These are phyloP conservation scores for Prietella phreatophila DNA, from an alignment of 2,113 vertebrate species.

Conservation along the genomic window DNA sequence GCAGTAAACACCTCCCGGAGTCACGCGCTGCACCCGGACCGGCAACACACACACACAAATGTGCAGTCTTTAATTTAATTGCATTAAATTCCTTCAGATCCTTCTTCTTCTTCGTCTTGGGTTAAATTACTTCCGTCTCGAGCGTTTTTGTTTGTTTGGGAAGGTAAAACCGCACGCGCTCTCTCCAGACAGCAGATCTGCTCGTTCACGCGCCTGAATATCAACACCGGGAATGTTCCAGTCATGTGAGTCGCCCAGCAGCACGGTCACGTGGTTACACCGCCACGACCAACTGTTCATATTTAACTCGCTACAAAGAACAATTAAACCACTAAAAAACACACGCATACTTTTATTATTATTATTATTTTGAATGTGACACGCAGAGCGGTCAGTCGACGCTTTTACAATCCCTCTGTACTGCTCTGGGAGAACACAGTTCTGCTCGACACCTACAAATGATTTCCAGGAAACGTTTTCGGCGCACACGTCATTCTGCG, in stretches of 20 bases:
- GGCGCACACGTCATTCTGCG: conserved; percentile 6
- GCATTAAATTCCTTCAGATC: neutral
- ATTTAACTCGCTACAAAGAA: neutral
- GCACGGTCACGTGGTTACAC: conserved; percentile 65
- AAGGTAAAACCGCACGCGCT: neutral
- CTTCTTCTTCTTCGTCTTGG: neutral
- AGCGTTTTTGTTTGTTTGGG: neutral
- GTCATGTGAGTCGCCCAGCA: conserved; percentile 67
- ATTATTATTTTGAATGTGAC: neutral
- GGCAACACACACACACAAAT: no score
- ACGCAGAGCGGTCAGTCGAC: neutral
- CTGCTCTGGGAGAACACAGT: neutral
- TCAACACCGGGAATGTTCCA: conserved; percentile 48
- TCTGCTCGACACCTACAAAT: no score
- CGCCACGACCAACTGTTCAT: neutral
- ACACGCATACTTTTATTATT: no score
- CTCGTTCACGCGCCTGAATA: neutral
- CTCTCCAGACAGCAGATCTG: neutral
- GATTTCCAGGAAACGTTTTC: neutral
- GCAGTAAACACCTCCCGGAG: conserved; percentile 4
- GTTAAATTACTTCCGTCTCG: neutral
- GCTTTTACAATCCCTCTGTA: neutral
- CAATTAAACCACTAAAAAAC: neutral
- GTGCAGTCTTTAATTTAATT: neutral
- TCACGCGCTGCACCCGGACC: neutral